Percentiles rank a stretch among this genome's conserved stretches.
phyloP scores from a whole-genome alignment of 2,113 vertebrate genomes.

The Cyanoramphus novaezelandiae region DNA sequence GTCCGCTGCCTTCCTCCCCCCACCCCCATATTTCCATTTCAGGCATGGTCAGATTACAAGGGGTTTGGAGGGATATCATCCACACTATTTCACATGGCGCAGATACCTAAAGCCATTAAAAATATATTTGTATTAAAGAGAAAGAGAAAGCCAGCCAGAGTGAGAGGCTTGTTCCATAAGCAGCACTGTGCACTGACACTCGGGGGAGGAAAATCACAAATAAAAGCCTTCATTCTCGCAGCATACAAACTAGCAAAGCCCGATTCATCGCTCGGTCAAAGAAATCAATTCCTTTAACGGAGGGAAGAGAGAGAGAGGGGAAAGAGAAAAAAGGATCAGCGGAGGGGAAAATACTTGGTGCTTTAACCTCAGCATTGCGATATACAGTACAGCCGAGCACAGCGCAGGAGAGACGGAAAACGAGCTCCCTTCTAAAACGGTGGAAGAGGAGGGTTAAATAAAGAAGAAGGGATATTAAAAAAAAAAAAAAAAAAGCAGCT shows the following conservation, averaged over 20 bases:
- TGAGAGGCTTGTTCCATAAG: not conserved
- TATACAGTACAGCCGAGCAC: not conserved
- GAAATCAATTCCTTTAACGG: slow-evolving; percentile 25
- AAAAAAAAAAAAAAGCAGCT: slow-evolving; percentile 29
- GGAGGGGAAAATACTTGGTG: slow-evolving; percentile 5
- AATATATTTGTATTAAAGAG: not conserved
- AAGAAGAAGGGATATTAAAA: not conserved
- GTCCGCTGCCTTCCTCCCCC: not conserved
- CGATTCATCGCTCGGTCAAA: not conserved
- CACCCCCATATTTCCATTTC: slow-evolving; percentile 37
- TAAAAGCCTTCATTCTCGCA: not conserved
- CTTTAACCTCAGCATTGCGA: not conserved
- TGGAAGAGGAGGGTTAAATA: slow-evolving; percentile 77
- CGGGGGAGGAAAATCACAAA: not conserved
- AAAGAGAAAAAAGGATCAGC: not conserved
- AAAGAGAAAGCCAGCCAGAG: not conserved
- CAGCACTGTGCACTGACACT: not conserved
- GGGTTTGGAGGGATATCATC: not conserved
- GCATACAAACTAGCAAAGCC: slow-evolving; percentile 12
- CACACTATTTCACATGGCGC: slow-evolving; percentile 13
- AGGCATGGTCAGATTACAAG: slow-evolving; percentile 20
- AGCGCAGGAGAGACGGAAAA: not conserved
- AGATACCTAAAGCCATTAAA: not conserved
- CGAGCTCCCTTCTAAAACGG: not conserved
- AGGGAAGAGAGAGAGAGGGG: not conserved